phyloP scores from a whole-genome alignment of 2,888 invertebrate species.

The Orthosia cruda region DNA sequence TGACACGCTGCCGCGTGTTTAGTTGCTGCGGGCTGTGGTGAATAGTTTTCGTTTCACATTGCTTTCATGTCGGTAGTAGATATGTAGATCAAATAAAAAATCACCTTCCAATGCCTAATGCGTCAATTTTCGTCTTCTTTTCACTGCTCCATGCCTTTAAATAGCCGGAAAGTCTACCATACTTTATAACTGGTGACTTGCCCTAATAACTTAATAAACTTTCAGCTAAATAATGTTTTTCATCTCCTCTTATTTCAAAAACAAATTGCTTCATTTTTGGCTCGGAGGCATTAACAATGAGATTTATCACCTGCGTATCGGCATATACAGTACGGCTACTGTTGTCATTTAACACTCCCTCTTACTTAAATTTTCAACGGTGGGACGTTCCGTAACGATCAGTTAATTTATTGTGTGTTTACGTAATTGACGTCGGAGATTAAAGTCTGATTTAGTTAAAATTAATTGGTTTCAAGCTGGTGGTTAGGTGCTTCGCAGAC shows the following conservation, averaged over 20 bases:
- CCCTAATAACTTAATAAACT: slow-evolving; percentile 83
- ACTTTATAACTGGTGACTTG: slow-evolving; percentile 52
- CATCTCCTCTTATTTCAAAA: slow-evolving; percentile 88
- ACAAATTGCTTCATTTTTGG: slow-evolving; percentile 90
- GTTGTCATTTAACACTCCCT: slow-evolving; percentile 76
- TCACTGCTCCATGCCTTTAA: background rate
- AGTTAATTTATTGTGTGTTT: slow-evolving; percentile 40
- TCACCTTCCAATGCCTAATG: too few species aligned
- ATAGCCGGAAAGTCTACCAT: slow-evolving; percentile 1
- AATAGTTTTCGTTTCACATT: too few species aligned
- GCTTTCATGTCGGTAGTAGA: too few species aligned
- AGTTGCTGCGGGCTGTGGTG: too few species aligned
- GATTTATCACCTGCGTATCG: slow-evolving; percentile 87
- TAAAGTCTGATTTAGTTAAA: slow-evolving; percentile 8
- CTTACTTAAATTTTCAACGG: slow-evolving; percentile 57
- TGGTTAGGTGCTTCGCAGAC: background rate
- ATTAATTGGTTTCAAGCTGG: background rate
- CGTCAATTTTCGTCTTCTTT: too few species aligned
- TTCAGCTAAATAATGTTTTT: slow-evolving; percentile 88
- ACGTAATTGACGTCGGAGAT: slow-evolving; percentile 19
- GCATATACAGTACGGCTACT: too few species aligned
- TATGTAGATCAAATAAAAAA: too few species aligned
- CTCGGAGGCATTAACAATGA: slow-evolving; percentile 83
- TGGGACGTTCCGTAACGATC: slow-evolving; percentile 44
- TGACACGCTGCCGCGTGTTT: too few species aligned